phyloP scores from a whole-genome alignment of 2,888 invertebrate genomes.

The Lypha dubia region DNA sequence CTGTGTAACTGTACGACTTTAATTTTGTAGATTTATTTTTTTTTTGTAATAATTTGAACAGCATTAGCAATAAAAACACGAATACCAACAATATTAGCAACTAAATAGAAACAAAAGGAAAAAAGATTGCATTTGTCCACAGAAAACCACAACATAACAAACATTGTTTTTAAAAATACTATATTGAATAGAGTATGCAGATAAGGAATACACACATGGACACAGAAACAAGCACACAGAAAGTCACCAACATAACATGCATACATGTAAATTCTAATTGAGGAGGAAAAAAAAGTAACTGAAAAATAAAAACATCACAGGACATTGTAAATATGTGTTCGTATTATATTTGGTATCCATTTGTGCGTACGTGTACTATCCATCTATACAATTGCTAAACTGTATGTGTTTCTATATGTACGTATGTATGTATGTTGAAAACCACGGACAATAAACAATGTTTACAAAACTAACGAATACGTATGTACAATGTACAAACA shows the following conservation, averaged over 20 bases:
- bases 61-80: slow-evolving; percentile 45
- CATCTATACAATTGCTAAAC: not conserved
- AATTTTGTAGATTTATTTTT: slow-evolving; percentile 53
- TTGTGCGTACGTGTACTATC: not conserved
- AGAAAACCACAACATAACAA: slow-evolving; percentile 70
- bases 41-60: slow-evolving; percentile 30
- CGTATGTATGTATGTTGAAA: slow-evolving; percentile 69
- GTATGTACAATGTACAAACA: too few species aligned
- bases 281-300: not conserved
- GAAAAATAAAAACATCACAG: slow-evolving; percentile 47
- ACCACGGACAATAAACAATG: slow-evolving; percentile 70
- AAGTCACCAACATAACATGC: slow-evolving; percentile 17
- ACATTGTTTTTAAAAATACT: slow-evolving; percentile 71
- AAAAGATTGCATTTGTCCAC: slow-evolving; percentile 63
- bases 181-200: slow-evolving; percentile 55
- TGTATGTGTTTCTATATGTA: slow-evolving; percentile 46
- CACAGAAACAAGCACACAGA: not conserved
- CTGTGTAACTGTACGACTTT: slow-evolving; percentile 50
- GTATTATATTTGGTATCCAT: not conserved
- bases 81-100: slow-evolving; percentile 36
- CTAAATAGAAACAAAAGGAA: slow-evolving; percentile 47
- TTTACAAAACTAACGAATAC: slow-evolving; percentile 71
- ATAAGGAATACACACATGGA: too few species aligned
- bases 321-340: slow-evolving; percentile 42
- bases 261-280: too few species aligned